Percentiles rank a stretch among this genome's conserved stretches.
These are phyloP conservation scores for Nineta flava DNA, from an alignment of 2,888 invertebrate genomes.

Conservation along the genomic window DNA sequence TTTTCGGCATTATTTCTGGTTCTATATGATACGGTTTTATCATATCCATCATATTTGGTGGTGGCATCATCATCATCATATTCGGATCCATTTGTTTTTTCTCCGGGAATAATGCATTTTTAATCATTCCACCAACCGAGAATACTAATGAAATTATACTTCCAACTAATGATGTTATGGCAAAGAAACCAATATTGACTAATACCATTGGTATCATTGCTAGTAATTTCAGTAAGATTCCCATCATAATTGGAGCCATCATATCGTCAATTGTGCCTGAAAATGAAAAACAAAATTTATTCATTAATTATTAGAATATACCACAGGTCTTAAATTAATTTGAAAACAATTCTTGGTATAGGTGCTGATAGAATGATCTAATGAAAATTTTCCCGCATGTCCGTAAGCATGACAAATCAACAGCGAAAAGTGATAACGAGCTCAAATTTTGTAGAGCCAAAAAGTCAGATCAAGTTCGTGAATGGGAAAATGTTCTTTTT, in stretches of 20 bases:
- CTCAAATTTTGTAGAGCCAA: too few species aligned
- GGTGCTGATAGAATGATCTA: too few species aligned
- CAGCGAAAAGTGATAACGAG: too few species aligned
- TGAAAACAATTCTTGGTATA: too few species aligned
- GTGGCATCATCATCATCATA: background rate
- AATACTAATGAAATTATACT: slow-evolving; percentile 21
- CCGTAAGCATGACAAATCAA: too few species aligned
- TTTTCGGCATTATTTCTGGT: too few species aligned
- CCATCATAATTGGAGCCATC: slow-evolving; percentile 19
- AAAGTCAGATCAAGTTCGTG: too few species aligned
- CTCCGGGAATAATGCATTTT: slow-evolving; percentile 7
- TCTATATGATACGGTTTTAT: background rate
- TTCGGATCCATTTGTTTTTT: background rate
- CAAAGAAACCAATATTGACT: slow-evolving; percentile 19
- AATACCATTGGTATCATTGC: slow-evolving; percentile 21
- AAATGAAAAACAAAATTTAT: slow-evolving; percentile 6
- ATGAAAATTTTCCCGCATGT: too few species aligned
- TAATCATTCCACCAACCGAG: slow-evolving; percentile 17
- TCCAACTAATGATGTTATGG: slow-evolving; percentile 19
- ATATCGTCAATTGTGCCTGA: slow-evolving; percentile 17
- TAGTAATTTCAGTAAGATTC: slow-evolving; percentile 20
- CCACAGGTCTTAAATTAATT: too few species aligned
- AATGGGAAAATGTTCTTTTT: too few species aligned
- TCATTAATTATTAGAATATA: slow-evolving; percentile 1
- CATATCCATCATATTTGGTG: background rate